phyloP scores from a whole-genome alignment of 1,140 invertebrate species.

The Drosophila subpulchrella region DNA sequence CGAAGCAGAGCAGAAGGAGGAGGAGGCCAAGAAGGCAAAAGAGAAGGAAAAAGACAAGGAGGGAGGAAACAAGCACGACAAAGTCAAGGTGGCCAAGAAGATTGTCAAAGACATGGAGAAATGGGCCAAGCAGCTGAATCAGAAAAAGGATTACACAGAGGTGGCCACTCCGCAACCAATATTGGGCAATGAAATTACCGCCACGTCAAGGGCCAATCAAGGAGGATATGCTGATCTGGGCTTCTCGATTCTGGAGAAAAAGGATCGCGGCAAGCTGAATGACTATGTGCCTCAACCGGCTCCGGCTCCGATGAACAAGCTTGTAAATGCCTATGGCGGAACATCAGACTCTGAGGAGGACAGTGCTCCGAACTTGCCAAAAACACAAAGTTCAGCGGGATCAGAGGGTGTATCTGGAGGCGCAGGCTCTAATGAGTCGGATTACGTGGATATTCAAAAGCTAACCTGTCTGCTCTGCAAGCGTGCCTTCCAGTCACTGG shows the following conservation, averaged over 20 bases:
- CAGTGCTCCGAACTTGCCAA: conserved; percentile 83
- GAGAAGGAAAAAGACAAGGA: conserved; percentile 76
- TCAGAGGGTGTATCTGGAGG: not conserved
- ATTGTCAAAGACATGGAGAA: conserved; percentile 98
- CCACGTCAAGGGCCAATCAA: conserved; percentile 63
- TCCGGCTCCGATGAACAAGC: conserved; percentile 60
- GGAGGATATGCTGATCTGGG: conserved; percentile 94
- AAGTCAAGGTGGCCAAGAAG: conserved; percentile 98
- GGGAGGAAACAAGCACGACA: conserved; percentile 87
- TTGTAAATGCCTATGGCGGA: conserved; percentile 90
- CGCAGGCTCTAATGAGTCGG: conserved; percentile 86
- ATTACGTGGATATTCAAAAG: conserved; percentile 93
- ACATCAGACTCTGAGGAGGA: conserved; percentile 86
- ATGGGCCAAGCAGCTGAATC: conserved; percentile 99
- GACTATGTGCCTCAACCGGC: conserved; percentile 47
- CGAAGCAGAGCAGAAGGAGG: conserved; percentile 53
- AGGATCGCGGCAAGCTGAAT: conserved; percentile 61
- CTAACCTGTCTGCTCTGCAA: conserved; percentile 98
- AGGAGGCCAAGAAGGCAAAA: conserved; percentile 85
- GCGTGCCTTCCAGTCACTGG: conserved; percentile 95
- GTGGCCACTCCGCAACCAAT: conserved; percentile 75
- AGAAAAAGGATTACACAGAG: conserved; percentile 93
- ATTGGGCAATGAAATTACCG: conserved; percentile 51
- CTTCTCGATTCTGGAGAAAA: conserved; percentile 93
- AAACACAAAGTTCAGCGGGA: conserved; percentile 50